phyloP scores from a whole-genome alignment of 2,797 vertebrate genomes.

The Esox lucius region DNA sequence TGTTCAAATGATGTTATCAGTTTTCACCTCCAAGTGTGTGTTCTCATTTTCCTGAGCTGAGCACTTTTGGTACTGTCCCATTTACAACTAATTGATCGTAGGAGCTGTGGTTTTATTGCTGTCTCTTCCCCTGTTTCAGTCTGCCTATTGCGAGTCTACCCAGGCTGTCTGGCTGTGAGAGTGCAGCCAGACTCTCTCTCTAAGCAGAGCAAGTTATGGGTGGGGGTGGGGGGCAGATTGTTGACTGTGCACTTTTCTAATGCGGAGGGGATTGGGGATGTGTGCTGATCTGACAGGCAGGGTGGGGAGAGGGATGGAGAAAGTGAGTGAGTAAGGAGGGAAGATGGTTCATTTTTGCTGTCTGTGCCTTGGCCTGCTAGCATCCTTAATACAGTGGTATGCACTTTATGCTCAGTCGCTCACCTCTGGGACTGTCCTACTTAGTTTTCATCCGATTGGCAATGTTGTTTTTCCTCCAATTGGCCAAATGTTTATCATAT shows the following conservation, averaged over 20 bases:
- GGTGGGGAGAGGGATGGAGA: not conserved
- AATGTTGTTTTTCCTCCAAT: not conserved
- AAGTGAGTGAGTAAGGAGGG: not conserved
- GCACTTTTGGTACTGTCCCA: not conserved
- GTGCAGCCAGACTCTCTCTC: constrained; percentile 14
- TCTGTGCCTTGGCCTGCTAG: constrained; percentile 7
- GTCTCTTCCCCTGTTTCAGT: not conserved
- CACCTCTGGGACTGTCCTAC: not conserved
- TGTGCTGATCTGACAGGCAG: constrained; percentile 7
- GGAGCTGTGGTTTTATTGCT: not conserved
- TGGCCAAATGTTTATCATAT: not conserved
- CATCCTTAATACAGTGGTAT: not conserved
- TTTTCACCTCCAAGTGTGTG: not conserved
- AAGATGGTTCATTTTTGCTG: not conserved
- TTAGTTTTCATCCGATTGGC: too few species aligned
- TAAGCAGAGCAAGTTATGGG: constrained; percentile 11
- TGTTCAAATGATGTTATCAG: too few species aligned
- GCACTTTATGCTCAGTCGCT: not conserved
- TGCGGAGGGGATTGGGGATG: constrained; percentile 16
- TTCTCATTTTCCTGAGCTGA: not conserved
- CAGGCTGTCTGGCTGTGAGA: constrained; percentile 28
- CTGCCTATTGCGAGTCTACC: constrained; percentile 3
- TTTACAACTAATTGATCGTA: constrained; percentile 1
- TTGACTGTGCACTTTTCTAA: constrained; percentile 32
- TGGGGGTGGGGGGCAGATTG: constrained; percentile 19